Base-by-base conservation (phyloP, 2,113 vertebrate genomes). In the Tricholaema leucomelas region DNA sequence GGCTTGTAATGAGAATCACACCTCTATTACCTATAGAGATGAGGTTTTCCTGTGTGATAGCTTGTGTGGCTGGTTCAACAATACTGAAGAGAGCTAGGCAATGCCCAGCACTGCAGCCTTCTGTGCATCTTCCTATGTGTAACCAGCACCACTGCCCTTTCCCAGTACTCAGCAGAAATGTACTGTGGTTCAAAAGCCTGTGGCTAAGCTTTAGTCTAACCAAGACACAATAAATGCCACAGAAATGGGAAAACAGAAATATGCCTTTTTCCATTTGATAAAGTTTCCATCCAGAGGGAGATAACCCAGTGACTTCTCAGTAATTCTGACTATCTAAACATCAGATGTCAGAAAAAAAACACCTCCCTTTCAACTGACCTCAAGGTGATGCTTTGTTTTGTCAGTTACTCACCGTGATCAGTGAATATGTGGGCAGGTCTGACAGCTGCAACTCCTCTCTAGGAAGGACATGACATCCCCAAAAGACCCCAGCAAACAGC, bases 321-420 rank as follows among this genome's bases (percentile, higher is more conserved):
- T 11, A 66, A 74, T 83, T 70, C 50, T 74, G 9, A 85, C 70
- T 7, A 85, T 31, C 60, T 71, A 52, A 91, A 93, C 7, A 85
- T 55, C 44, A 59, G 35, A 28, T 74, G 46, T n/a, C 38, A 60
- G 40, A 13, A 82, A 42, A 87, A 65, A 61, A 12, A 6, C 10
- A 72, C 6, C 10, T 7, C 78, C 61, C 73, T 75, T 75, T 81
- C 65, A 81, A 19, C 1, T 19, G 42, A 61, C 30, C 35, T 88
- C 66, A 72, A 13, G 35, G 42, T 0, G 2, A 54, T 36, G 40
- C 9, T 85, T 79, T 10, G 18, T 82, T 82, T 82, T 82, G 44
- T 69, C 36, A 16, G n/a, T 5, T 58, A 12, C 40, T 71, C 44
- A 65, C 21, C 0, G 0, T 31, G 4, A 56, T 23, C 31, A 25